phyloP scores from a whole-genome alignment of 2,113 vertebrate species.

The Condylura cristata region DNA sequence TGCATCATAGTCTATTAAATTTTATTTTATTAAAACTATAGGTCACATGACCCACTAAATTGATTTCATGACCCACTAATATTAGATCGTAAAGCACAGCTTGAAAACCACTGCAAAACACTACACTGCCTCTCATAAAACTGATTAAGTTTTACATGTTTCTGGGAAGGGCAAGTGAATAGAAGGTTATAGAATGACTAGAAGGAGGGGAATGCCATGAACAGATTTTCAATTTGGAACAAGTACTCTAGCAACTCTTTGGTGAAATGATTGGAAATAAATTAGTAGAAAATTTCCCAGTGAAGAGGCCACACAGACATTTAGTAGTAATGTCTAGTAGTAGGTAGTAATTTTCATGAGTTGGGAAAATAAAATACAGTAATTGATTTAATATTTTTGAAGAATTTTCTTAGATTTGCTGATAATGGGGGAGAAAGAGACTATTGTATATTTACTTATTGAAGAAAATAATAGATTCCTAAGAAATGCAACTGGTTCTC shows the following conservation, averaged over 20 bases:
- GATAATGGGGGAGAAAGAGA: neutral
- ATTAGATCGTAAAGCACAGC: constrained; percentile 56
- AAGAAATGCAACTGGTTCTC: neutral
- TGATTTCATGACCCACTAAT: constrained; percentile 41
- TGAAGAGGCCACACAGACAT: neutral
- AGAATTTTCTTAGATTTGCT: neutral
- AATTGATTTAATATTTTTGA: neutral
- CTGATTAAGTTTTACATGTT: neutral
- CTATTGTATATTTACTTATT: neutral
- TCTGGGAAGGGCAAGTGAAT: constrained; percentile 1
- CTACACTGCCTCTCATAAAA: constrained; percentile 13
- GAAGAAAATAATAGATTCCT: neutral
- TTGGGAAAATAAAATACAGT: neutral
- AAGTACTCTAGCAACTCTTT: neutral
- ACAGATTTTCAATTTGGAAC: neutral
- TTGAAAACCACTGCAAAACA: constrained; percentile 20
- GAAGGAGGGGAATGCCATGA: neutral
- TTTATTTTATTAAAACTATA: constrained; percentile 37
- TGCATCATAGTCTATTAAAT: constrained; percentile 16
- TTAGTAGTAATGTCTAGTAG: too few species aligned
- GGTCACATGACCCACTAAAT: constrained; percentile 53
- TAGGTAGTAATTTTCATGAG: neutral
- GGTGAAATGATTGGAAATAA: neutral
- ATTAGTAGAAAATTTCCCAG: neutral
- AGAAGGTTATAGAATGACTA: neutral